phyloP scores from a whole-genome alignment of 2,888 invertebrate genomes.

The Agapostemon virescens region DNA sequence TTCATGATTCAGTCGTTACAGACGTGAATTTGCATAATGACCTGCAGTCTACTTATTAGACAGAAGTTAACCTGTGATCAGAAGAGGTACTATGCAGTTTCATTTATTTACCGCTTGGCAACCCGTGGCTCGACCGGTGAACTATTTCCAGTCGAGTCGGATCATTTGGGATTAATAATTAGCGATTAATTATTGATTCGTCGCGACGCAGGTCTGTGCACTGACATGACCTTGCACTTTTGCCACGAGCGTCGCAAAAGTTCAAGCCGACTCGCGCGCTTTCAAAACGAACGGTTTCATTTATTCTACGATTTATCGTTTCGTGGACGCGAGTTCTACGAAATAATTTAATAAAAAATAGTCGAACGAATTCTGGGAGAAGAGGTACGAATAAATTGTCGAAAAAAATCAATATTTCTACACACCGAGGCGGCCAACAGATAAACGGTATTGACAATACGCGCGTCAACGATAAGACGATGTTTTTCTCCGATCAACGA shows the following conservation, averaged over 20 bases:
- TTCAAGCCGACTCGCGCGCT: conserved; percentile 20
- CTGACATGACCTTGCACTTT: conserved; percentile 45
- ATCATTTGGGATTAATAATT: conserved; percentile 52
- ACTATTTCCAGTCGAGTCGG: conserved; percentile 25
- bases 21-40: conserved; percentile 15
- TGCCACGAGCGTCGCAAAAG: conserved; percentile 26
- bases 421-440: conserved; percentile 25
- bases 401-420: conserved; percentile 39
- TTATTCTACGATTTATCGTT: not conserved
- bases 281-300: not conserved
- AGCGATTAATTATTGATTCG: conserved; percentile 60
- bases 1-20: not conserved
- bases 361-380: not conserved
- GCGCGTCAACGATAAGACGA: conserved; percentile 42
- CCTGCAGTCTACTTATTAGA: conserved; percentile 23
- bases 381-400: conserved; percentile 28
- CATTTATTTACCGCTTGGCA: conserved; percentile 3
- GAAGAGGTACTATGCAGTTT: not conserved
- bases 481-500: conserved; percentile 52
- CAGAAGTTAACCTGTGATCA: conserved; percentile 7
- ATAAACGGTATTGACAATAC: conserved; percentile 51
- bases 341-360: not conserved
- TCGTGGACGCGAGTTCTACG: not conserved
- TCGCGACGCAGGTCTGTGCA: conserved; percentile 41
- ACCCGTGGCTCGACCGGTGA: not conserved